phyloP scores from a whole-genome alignment of 2,797 vertebrate species.

The Aselliscus stoliczkanus region DNA sequence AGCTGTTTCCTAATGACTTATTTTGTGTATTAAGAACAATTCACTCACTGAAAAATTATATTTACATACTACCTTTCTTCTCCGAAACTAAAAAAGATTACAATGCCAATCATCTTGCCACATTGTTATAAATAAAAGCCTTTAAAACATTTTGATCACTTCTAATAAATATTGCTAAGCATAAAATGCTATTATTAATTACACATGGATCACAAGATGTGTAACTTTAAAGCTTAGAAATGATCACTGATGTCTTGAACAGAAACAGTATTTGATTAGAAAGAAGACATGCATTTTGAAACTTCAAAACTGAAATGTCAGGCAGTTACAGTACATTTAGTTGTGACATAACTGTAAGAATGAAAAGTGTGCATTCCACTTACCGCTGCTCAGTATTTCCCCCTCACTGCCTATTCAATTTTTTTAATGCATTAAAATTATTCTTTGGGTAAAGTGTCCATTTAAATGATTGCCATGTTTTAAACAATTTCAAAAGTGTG shows the following conservation, averaged over 20 bases:
- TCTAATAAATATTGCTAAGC: slow-evolving; percentile 18
- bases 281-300: slow-evolving; percentile 16
- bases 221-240: slow-evolving; percentile 25
- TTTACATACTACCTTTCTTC: slow-evolving; percentile 23
- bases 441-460: slow-evolving; percentile 32
- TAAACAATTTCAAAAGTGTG: slow-evolving; percentile 60
- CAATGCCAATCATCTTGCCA: not conserved
- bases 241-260: not conserved
- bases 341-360: slow-evolving; percentile 27
- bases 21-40: slow-evolving; percentile 39
- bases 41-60: slow-evolving; percentile 29
- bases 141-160: slow-evolving; percentile 19
- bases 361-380: slow-evolving; percentile 8
- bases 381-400: not conserved
- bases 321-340: slow-evolving; percentile 23
- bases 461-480: slow-evolving; percentile 66
- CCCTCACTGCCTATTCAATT: not conserved
- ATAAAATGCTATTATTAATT: slow-evolving; percentile 48
- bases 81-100: slow-evolving; percentile 38
- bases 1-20: not conserved
- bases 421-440: slow-evolving; percentile 57
- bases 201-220: not conserved
- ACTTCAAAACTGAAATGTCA: slow-evolving; percentile 40
- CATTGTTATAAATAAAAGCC: slow-evolving; percentile 2
- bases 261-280: slow-evolving; percentile 17